A percentile compares a stretch with the other conserved stretches of the same genome.
These are phyloP conservation scores for Diogma glabrata DNA, from an alignment of 2,888 invertebrate species.

Conservation along the genomic window DNA sequence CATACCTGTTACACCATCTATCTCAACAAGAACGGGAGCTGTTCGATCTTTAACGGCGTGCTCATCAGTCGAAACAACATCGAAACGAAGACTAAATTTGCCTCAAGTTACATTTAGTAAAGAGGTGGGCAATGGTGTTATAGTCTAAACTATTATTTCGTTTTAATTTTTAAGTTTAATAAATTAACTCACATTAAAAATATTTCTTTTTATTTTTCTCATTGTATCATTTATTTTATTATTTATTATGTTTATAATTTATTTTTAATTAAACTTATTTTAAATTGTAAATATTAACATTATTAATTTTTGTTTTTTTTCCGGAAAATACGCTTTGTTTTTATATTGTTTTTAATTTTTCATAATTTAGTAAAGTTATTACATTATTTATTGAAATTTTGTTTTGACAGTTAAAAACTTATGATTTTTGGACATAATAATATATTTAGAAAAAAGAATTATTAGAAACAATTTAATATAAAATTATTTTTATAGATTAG, in stretches of 20 bases:
- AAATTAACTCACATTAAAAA: conserved; percentile 4
- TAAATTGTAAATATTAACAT: too few relatives aligned
- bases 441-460: too few relatives aligned
- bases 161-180: background rate
- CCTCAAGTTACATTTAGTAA: conserved; percentile 79
- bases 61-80: conserved; percentile 44
- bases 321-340: too few relatives aligned
- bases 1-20: conserved; percentile 26
- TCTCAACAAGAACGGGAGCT: conserved; percentile 14
- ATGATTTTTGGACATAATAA: too few relatives aligned
- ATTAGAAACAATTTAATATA: too few relatives aligned
- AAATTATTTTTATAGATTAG: too few relatives aligned
- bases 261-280: conserved; percentile 3
- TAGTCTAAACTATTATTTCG: conserved; percentile 46
- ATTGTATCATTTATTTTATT: conserved; percentile 4
- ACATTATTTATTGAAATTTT: too few relatives aligned
- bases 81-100: conserved; percentile 51
- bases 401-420: too few relatives aligned
- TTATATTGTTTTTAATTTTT: too few relatives aligned
- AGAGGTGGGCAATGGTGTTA: conserved; percentile 84
- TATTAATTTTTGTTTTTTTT: too few relatives aligned
- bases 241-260: conserved; percentile 5
- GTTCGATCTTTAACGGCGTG: conserved; percentile 55
- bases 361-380: too few relatives aligned
- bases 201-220: conserved; percentile 4